Evolutionary conservation across 2,113 vertebrate genomes (phyloP), one percentile per base, ranked within the genome.

Genomic region (Andinoacara biseriatus): DNA sequence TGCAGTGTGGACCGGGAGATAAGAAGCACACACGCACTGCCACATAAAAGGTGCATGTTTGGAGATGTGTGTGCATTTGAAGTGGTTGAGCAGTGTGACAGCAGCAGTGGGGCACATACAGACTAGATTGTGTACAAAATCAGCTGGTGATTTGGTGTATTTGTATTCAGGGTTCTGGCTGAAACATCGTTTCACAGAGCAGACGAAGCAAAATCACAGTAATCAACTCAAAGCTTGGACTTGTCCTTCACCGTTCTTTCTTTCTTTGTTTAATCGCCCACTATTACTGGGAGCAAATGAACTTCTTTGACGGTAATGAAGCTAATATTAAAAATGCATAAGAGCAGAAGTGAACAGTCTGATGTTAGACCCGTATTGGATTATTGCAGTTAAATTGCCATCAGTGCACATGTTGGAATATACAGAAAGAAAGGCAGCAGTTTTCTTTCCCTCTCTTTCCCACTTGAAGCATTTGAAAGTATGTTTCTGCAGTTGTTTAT

Each of bases 1-100:
- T 92, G 87, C 75, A 33, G 81, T 72, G 88, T 82, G 81, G 85
- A 84, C 89, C 63, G n/a, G 18, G 61, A 92, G 90, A 94, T 94
- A 91, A 90, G 87, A 80, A 18, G n/a, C 76, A 74, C 65, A 82
- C 4, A 38, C 76, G 63, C 74, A 38, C 78, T 24, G 52, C 87
- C 80, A 89, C 58, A 87, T 82, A 69, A 82, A 86, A 87, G 87
- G 49, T 69, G 82, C 76, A 38, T 74, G 84, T 82, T 79, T 72
- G 75, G 67, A 60, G 67, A 62, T 18, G 77, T 82, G 78, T 74
- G 86, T 40, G 49, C 38, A 17, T 82, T 87, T 84, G 81, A 86
- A 89, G 75, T 52, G 72, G 77, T 26, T 60, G 69, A 75, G 79
- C 63, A 46, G 80, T 65, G 78, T 22, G 46, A 63, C 83, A 43